These are phyloP conservation scores for Mola mola DNA, from an alignment of 2,113 vertebrate genomes.

Conservation along the genomic window DNA sequence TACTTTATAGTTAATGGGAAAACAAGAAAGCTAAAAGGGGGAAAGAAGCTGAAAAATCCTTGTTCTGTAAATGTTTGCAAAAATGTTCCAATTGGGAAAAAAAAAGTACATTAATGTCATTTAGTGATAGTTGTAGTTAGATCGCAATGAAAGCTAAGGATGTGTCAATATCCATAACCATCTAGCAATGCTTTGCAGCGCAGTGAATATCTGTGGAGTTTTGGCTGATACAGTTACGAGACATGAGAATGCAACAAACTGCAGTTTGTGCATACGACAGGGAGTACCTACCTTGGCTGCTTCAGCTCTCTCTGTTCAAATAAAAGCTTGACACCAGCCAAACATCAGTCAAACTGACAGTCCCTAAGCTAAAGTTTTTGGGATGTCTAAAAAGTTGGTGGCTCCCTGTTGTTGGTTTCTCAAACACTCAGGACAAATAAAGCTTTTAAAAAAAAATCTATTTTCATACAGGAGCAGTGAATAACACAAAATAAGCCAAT, in stretches of 20 bases:
- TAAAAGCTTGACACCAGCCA: slow-evolving; percentile 44
- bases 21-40: slow-evolving; percentile 14
- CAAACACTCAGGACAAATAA: slow-evolving; percentile 81
- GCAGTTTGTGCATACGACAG: slow-evolving; percentile 57
- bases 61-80: slow-evolving; percentile 72
- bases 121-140: slow-evolving; percentile 61
- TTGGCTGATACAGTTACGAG: slow-evolving; percentile 57
- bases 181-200: slow-evolving; percentile 69
- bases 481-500: slow-evolving; percentile 68
- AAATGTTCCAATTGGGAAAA: slow-evolving; percentile 51
- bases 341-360: slow-evolving; percentile 30
- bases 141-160: slow-evolving; percentile 46
- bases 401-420: slow-evolving; percentile 64
- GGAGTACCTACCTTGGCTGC: slow-evolving; percentile 45
- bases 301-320: slow-evolving; percentile 52
- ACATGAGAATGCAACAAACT: slow-evolving; percentile 46
- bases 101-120: slow-evolving; percentile 55
- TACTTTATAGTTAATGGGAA: slow-evolving; percentile 54
- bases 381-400: slow-evolving; percentile 37
- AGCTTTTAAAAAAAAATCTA: slow-evolving; percentile 69
- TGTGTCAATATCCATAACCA: slow-evolving; percentile 47
- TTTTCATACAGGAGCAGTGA: slow-evolving; percentile 78
- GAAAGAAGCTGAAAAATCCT: slow-evolving; percentile 2
- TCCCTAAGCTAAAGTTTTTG: slow-evolving; percentile 24
- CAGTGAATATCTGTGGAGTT: slow-evolving; percentile 79